Evolutionary conservation across 2,888 invertebrate genomes (phyloP), one percentile per base, ranked within the genome.

Genomic region (Slavum lentiscoides): DNA sequence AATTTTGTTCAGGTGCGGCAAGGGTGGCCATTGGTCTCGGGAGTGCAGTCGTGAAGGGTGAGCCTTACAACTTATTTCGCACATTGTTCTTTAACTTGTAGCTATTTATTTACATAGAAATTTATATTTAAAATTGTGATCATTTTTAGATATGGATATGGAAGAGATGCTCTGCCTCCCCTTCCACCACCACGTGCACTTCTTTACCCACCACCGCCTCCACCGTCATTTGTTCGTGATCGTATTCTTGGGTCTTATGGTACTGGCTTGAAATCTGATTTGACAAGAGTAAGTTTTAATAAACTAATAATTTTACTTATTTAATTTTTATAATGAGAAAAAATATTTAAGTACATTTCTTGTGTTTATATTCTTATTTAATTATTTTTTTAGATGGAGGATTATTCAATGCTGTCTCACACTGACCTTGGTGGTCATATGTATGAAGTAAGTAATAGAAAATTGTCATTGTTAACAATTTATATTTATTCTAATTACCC

Each of bases 11-110:
- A 85, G 94, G 87, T 95, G 95, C 89, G 96, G 96, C 84, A 92
- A 94, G 87, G 94, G 94, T 86, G 97, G 96, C 84, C 96, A 97
- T 89, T 96, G 96, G 96, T 96, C 95, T 85, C 96, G 95, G 91
- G 96, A 96, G 89, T 96, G 96, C 89, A 95, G 95, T 85, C 93
- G 92, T 87, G 92, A 93, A 82, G 85, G 85, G 84, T 84, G 83
- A 68, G 59, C 77, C 67, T 73, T 81, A 77, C 73, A 67, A 81
- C 55, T 83, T 83, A 67, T 82, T 72, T 82, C 75, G 74, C 81
- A 74, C 67, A 75, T 76, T 82, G 30, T 76, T 66, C 82, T 67
- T 74, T 69, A 58, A 70, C 62, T 59, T 9, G 15, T 73, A 64
- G 64, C 17, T n/a, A n/a, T n/a, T n/a, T n/a, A n/a, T n/a, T n/a